These are phyloP conservation scores for Drosophila tripunctata DNA, from an alignment of 2,888 invertebrate species.

Conservation along the genomic window DNA sequence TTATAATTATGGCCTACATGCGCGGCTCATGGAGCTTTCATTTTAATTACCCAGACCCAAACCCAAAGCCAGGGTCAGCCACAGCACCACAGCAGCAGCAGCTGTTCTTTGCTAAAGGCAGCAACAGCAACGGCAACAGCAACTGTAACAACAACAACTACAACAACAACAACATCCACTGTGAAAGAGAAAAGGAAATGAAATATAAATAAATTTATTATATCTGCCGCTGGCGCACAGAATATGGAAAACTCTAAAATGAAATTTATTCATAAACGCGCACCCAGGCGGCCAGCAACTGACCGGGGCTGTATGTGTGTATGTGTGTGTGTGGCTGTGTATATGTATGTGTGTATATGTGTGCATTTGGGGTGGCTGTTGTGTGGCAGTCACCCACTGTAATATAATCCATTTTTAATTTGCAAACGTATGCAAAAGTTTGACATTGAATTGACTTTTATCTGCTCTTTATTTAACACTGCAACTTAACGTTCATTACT, in stretches of 20 bases:
- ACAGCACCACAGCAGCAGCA: slow-evolving; percentile 7
- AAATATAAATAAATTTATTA: slow-evolving; percentile 81
- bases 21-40: slow-evolving; percentile 59
- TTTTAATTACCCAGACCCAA: slow-evolving; percentile 69
- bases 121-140: slow-evolving; percentile 25
- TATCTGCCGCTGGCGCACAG: slow-evolving; percentile 62
- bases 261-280: slow-evolving; percentile 79
- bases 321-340: not conserved
- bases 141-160: slow-evolving; percentile 10
- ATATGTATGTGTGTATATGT: slow-evolving; percentile 1
- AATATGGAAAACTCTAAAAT: slow-evolving; percentile 76
- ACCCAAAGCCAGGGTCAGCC: slow-evolving; percentile 20
- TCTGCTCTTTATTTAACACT: slow-evolving; percentile 38
- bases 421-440: slow-evolving; percentile 38
- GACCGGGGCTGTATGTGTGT: slow-evolving; percentile 22
- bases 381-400: slow-evolving; percentile 22
- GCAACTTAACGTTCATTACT: slow-evolving; percentile 20
- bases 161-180: slow-evolving; percentile 15
- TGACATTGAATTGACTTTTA: slow-evolving; percentile 74
- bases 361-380: slow-evolving; percentile 2
- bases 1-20: slow-evolving; percentile 79
- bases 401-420: slow-evolving; percentile 70
- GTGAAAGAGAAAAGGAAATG: slow-evolving; percentile 53
- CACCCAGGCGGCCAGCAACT: slow-evolving; percentile 44
- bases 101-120: slow-evolving; percentile 4